Conservation (phyloP, 2,113 vertebrate genomes). For the mouse (Mus musculus) region DNA sequence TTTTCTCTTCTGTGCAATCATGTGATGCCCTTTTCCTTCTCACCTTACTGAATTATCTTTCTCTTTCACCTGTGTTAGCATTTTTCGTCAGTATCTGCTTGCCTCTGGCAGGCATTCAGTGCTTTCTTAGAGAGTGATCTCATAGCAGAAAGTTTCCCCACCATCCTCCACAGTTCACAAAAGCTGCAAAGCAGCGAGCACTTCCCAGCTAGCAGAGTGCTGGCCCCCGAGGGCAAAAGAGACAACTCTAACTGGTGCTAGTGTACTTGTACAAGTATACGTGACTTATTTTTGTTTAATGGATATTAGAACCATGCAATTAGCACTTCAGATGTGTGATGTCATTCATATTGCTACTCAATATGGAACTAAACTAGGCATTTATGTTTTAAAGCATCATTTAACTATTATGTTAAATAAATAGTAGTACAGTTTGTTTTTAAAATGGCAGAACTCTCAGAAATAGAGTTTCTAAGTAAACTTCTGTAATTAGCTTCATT, state of each 20-base stretch:
- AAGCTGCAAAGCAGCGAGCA: neutral
- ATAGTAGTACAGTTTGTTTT: neutral
- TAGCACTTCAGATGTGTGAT: constrained; percentile 59
- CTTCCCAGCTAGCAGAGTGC: neutral
- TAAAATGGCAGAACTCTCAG: constrained; percentile 18
- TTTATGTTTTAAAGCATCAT: constrained; percentile 59
- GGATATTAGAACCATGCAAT: constrained; percentile 42
- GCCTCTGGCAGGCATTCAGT: neutral
- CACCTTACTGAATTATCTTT: neutral
- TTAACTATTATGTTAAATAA: constrained; percentile 59
- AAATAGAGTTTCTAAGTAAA: constrained; percentile 41
- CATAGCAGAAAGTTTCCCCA: neutral
- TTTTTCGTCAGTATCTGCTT: neutral
- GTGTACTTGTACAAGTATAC: constrained; percentile 17
- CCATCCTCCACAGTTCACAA: neutral
- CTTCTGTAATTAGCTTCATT: neutral
- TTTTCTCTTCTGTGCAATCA: neutral
- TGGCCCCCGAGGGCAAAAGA: neutral
- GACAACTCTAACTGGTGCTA: neutral
- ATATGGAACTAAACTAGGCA: constrained; percentile 16
- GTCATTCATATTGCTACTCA: constrained; percentile 40
- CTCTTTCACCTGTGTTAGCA: neutral
- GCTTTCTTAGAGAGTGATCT: neutral
- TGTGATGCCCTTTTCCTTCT: neutral
- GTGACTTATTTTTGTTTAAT: constrained; percentile 66